Percentiles rank a stretch among this genome's conserved stretches.
phyloP scores from a whole-genome alignment of 2,888 invertebrate genomes.

The Agonopterix alstromeriana region DNA sequence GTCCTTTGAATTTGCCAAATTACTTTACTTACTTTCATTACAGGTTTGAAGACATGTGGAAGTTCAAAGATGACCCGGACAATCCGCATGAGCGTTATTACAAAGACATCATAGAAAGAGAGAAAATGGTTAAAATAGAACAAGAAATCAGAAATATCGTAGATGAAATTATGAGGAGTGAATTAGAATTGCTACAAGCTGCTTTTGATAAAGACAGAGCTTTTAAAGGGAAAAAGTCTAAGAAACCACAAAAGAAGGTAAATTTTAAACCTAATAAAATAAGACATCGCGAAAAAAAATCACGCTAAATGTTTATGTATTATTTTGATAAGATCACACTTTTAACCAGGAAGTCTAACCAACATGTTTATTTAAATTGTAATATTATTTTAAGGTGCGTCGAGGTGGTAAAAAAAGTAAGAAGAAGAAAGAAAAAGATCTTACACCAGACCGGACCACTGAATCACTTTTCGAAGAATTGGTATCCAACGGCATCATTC shows the following conservation, averaged over 20 bases:
- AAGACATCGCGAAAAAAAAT: no score
- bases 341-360: background rate
- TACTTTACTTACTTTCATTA: slow-evolving; percentile 2
- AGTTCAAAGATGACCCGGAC: slow-evolving; percentile 83
- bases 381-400: slow-evolving; percentile 66
- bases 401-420: slow-evolving; percentile 92
- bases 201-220: slow-evolving; percentile 84
- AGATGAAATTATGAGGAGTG: slow-evolving; percentile 85
- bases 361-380: no score
- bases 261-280: background rate
- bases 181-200: slow-evolving; percentile 81
- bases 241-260: slow-evolving; percentile 84
- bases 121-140: slow-evolving; percentile 90
- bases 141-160: slow-evolving; percentile 88
- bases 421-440: slow-evolving; percentile 95
- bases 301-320: background rate
- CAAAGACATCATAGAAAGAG: slow-evolving; percentile 87
- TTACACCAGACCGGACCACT: slow-evolving; percentile 92
- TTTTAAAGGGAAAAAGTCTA: slow-evolving; percentile 84
- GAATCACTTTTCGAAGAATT: slow-evolving; percentile 96
- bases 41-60: slow-evolving; percentile 89
- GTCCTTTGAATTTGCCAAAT: background rate
- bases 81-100: slow-evolving; percentile 88
- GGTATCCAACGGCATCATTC: slow-evolving; percentile 92
- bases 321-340: background rate